Percentiles rank a stretch among this genome's conserved stretches.
phyloP scores from a whole-genome alignment of 2,113 vertebrate species.

The Nymphicus hollandicus region DNA sequence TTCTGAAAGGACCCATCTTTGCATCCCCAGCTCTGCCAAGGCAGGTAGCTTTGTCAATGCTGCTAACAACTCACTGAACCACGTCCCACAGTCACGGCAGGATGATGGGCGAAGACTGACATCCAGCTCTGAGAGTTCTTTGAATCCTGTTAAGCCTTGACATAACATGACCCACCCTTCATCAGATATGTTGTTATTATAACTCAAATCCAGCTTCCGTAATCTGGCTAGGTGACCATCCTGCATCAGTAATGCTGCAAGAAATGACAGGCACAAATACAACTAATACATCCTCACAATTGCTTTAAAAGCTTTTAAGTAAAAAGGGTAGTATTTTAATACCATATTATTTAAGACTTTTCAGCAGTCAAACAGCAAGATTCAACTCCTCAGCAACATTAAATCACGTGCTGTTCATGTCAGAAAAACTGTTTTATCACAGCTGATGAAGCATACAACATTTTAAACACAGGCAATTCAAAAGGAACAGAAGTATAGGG shows the following conservation, averaged over 20 bases:
- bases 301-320: background rate
- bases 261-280: conserved; percentile 1
- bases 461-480: background rate
- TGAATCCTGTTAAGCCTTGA: conserved; percentile 65
- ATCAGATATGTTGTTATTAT: conserved; percentile 75
- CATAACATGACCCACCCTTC: conserved; percentile 79
- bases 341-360: background rate
- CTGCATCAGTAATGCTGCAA: conserved; percentile 69
- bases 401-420: background rate
- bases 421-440: background rate
- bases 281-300: background rate
- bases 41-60: conserved; percentile 70
- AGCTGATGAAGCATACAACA: background rate
- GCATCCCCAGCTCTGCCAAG: conserved; percentile 76
- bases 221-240: conserved; percentile 72
- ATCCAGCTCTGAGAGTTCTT: conserved; percentile 79
- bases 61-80: conserved; percentile 76
- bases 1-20: conserved; percentile 74
- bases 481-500: background rate
- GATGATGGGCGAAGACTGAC: conserved; percentile 77
- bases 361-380: background rate
- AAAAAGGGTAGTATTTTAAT: background rate
- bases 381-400: background rate
- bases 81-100: conserved; percentile 63
- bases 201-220: conserved; percentile 81